Evolutionary conservation across 2,888 invertebrate species (phyloP).

Genomic region (Ectemnius cavifrons): DNA sequence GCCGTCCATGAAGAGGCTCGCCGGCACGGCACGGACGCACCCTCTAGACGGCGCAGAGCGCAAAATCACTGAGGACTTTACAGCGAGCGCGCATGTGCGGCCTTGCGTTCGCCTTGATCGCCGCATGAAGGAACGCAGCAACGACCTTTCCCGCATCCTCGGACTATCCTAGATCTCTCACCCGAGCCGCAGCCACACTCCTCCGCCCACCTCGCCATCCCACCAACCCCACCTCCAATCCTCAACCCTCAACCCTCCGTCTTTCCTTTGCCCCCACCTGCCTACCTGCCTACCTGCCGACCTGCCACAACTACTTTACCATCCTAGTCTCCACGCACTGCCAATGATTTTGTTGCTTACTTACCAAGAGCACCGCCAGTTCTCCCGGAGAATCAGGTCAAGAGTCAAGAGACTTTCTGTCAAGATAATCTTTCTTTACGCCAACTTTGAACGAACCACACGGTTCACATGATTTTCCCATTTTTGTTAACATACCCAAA

Average conservation of each 20-base stretch:
- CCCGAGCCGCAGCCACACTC: constrained; percentile 2
- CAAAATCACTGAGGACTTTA: constrained; percentile 39
- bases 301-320: constrained; percentile 4
- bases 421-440: no score
- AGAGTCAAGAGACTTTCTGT: no score
- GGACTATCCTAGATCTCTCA: background rate
- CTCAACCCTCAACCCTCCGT: background rate
- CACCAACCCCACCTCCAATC: background rate
- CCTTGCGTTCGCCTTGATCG: constrained; percentile 42
- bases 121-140: constrained; percentile 57
- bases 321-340: background rate
- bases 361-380: no score
- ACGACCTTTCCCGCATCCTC: constrained; percentile 40
- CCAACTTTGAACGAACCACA: no score
- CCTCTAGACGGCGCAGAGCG: constrained; percentile 56
- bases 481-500: no score
- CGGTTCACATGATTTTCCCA: no score
- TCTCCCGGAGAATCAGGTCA: no score
- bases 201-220: background rate
- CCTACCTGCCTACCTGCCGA: constrained; percentile 8
- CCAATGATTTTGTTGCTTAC: no score
- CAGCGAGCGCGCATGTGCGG: constrained; percentile 52
- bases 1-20: constrained; percentile 50
- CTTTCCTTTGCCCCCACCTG: background rate
- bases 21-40: constrained; percentile 58